A percentile compares a stretch with the other conserved stretches of the same genome.
Conservation (phyloP, 1,140 invertebrate species). For the Bombus pascuorum region DNA sequence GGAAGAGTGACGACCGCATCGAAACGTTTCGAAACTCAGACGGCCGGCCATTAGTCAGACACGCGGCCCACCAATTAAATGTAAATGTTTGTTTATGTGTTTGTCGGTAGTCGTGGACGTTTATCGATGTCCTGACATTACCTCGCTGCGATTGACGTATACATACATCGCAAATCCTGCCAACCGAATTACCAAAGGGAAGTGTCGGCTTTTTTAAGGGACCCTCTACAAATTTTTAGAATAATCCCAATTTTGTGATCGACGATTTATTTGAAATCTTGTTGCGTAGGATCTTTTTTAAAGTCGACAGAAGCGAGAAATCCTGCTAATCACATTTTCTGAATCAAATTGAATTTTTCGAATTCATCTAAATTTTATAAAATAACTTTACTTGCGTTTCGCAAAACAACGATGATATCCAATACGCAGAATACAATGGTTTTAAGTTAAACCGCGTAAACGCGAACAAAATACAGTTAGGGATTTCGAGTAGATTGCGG, state of each 20-base stretch:
- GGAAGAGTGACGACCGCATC: slow-evolving; percentile 59
- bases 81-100: slow-evolving; percentile 80
- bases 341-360: no score
- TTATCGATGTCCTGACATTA: slow-evolving; percentile 79
- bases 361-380: no score
- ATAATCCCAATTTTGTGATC: no score
- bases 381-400: no score
- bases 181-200: slow-evolving; percentile 67
- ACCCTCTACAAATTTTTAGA: neutral
- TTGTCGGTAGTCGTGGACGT: slow-evolving; percentile 73
- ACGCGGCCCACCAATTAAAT: slow-evolving; percentile 77
- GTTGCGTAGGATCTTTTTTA: neutral
- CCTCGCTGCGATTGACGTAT: slow-evolving; percentile 71
- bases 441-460: neutral
- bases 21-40: slow-evolving; percentile 71
- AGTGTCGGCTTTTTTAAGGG: neutral
- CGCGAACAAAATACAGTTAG: neutral
- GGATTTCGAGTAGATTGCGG: neutral
- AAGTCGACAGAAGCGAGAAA: no score
- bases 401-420: neutral
- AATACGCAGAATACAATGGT: no score
- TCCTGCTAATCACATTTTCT: no score
- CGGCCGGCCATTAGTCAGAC: slow-evolving; percentile 67
- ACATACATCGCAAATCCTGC: slow-evolving; percentile 52
- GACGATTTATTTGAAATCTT: neutral